Percentiles rank a stretch among this genome's conserved stretches.
Evolutionary conservation across 2,113 vertebrate genomes (phyloP).

Genomic region (Sinocyclocheilus anophthalmus): DNA sequence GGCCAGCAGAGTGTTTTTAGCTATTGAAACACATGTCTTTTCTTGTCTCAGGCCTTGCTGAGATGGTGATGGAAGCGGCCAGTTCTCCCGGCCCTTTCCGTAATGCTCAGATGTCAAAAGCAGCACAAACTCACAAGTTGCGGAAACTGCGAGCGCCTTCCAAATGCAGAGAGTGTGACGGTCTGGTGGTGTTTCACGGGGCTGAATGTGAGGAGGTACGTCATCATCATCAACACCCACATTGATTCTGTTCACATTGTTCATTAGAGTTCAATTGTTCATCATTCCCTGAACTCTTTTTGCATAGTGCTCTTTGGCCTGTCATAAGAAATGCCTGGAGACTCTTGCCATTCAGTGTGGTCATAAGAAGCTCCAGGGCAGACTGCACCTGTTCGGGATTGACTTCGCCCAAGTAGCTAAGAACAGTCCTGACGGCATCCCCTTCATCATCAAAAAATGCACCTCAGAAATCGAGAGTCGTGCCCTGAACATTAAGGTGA

Average conservation of each 20-base stretch:
- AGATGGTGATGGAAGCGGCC: slow-evolving; percentile 84
- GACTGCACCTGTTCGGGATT: slow-evolving; percentile 93
- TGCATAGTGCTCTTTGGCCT: slow-evolving; percentile 90
- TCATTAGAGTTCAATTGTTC: not conserved
- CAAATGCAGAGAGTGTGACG: slow-evolving; percentile 85
- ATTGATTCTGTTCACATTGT: not conserved
- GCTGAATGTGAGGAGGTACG: slow-evolving; percentile 96
- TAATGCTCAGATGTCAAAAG: slow-evolving; percentile 93
- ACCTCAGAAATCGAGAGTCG: slow-evolving; percentile 92
- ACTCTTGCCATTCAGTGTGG: slow-evolving; percentile 96
- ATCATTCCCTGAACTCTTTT: slow-evolving; percentile 27
- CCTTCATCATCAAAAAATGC: slow-evolving; percentile 96
- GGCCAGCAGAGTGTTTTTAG: not conserved
- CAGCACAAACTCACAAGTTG: slow-evolving; percentile 91
- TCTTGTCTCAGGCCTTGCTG: slow-evolving; percentile 81
- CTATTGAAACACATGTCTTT: not conserved
- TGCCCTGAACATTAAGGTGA: slow-evolving; percentile 92
- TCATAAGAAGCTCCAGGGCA: slow-evolving; percentile 93
- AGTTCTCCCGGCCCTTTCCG: slow-evolving; percentile 90
- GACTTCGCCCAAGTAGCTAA: slow-evolving; percentile 89
- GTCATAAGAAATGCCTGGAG: slow-evolving; percentile 97
- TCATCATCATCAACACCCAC: not conserved
- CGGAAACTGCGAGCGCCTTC: slow-evolving; percentile 79
- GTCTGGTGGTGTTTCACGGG: slow-evolving; percentile 94
- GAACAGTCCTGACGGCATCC: slow-evolving; percentile 88